A percentile compares a stretch with the other conserved stretches of the same genome.
phyloP scores from a whole-genome alignment of 1,140 invertebrate species.

The Episyrphus balteatus region DNA sequence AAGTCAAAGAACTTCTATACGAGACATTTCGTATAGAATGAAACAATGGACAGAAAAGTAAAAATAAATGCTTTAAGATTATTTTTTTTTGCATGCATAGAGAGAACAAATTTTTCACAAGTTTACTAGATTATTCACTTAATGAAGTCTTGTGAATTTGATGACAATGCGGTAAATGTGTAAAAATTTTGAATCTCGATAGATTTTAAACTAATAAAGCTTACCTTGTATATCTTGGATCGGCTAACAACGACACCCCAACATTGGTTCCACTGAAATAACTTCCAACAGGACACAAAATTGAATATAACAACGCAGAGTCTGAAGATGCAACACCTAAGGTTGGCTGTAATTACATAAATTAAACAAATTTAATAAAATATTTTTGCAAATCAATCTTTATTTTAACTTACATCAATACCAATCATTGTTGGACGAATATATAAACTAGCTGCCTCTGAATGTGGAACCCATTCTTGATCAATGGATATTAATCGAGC shows the following conservation, averaged over 20 bases:
- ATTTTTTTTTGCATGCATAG: no score
- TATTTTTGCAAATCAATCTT: not conserved
- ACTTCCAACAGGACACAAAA: conserved; percentile 84
- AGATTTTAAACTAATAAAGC: no score
- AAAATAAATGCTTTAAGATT: no score
- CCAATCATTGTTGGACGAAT: conserved; percentile 94
- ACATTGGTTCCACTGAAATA: conserved; percentile 66
- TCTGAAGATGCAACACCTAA: conserved; percentile 79
- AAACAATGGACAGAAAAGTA: no score
- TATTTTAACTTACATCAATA: conserved; percentile 69
- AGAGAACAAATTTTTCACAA: no score
- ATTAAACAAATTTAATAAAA: conserved; percentile 5
- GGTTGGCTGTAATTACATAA: conserved; percentile 54
- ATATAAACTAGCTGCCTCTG: conserved; percentile 80
- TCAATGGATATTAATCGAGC: conserved; percentile 82
- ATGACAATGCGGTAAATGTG: no score
- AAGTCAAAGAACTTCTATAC: no score
- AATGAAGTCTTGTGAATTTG: no score
- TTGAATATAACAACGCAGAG: conserved; percentile 79
- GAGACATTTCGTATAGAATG: no score
- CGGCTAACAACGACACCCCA: conserved; percentile 53
- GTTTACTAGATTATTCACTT: no score
- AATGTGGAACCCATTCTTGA: conserved; percentile 94
- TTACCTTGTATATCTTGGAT: conserved; percentile 36
- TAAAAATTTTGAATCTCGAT: no score